Percentiles rank a stretch among this genome's conserved stretches.
phyloP scores from a whole-genome alignment of 2,888 invertebrate genomes.

The Phymatocera aterrima region DNA sequence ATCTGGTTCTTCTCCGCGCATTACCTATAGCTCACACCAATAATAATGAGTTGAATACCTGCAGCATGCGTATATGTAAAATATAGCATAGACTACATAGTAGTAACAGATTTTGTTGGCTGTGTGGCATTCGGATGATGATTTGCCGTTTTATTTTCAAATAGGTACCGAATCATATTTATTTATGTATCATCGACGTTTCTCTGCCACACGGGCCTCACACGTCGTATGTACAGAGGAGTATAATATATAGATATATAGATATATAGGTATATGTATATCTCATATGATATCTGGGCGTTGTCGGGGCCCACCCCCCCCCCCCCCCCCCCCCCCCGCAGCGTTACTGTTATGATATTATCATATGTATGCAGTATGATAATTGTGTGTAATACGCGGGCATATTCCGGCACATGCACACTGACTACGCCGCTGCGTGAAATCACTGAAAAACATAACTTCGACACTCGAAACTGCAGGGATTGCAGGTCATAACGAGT shows the following conservation, averaged over 20 bases:
- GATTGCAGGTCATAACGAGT: no score
- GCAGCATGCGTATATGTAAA: neutral
- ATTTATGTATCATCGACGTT: slow-evolving; percentile 35
- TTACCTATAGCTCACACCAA: no score
- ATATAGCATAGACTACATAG: neutral
- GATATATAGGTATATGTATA: neutral
- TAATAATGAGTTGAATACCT: no score
- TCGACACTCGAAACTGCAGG: no score
- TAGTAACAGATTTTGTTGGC: slow-evolving; percentile 12
- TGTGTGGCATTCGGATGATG: slow-evolving; percentile 3
- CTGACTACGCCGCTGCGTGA: no score
- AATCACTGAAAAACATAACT: no score
- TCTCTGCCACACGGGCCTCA: neutral
- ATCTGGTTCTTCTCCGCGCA: no score
- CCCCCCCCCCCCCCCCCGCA: no score
- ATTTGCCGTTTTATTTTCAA: slow-evolving; percentile 25
- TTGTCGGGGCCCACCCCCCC: slow-evolving; percentile 7
- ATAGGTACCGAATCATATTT: slow-evolving; percentile 15
- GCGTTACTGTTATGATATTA: no score
- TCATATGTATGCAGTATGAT: no score
- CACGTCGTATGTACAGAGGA: neutral
- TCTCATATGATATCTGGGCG: slow-evolving; percentile 34
- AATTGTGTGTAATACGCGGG: no score
- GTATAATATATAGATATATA: neutral
- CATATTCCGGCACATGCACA: no score